Percentiles rank a stretch among this genome's conserved stretches.
Evolutionary conservation across 2,888 invertebrate species (phyloP).

Genomic region (Cactoblastis cactorum): DNA sequence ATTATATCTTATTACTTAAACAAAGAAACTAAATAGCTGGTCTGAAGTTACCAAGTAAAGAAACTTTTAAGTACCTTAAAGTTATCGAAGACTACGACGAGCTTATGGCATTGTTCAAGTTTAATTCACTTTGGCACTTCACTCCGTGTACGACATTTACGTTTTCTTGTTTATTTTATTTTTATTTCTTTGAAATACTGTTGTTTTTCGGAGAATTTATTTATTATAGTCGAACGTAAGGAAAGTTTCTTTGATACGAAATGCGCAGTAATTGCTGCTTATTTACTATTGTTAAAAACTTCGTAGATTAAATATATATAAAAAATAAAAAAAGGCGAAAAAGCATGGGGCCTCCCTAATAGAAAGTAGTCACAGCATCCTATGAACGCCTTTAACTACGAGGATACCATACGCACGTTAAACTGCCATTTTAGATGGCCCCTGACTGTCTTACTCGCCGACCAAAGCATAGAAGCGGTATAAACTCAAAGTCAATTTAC

Average conservation of each 20-base stretch:
- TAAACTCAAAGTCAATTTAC: no score
- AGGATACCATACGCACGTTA: no score
- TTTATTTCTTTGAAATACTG: constrained; percentile 6
- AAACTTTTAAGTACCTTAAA: constrained; percentile 19
- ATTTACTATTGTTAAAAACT: not conserved
- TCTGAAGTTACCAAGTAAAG: constrained; percentile 15
- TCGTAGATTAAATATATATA: not conserved
- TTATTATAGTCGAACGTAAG: not conserved
- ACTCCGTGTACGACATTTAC: constrained; percentile 20
- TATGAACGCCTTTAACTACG: no score
- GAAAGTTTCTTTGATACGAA: not conserved
- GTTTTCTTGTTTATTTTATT: constrained; percentile 9
- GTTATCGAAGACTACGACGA: constrained; percentile 19
- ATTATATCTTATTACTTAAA: not conserved
- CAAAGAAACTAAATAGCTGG: constrained; percentile 17
- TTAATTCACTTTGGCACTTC: constrained; percentile 22
- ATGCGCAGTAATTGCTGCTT: not conserved
- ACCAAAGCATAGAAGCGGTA: no score
- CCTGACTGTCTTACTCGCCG: no score
- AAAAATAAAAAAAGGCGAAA: no score
- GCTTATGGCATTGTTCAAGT: constrained; percentile 21
- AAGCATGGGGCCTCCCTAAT: no score
- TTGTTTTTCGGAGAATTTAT: constrained; percentile 8
- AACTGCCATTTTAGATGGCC: no score
- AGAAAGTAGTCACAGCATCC: no score